These are phyloP conservation scores for Drosophila neoperkinsi DNA, from an alignment of 2,888 invertebrate genomes.

Conservation along the genomic window DNA sequence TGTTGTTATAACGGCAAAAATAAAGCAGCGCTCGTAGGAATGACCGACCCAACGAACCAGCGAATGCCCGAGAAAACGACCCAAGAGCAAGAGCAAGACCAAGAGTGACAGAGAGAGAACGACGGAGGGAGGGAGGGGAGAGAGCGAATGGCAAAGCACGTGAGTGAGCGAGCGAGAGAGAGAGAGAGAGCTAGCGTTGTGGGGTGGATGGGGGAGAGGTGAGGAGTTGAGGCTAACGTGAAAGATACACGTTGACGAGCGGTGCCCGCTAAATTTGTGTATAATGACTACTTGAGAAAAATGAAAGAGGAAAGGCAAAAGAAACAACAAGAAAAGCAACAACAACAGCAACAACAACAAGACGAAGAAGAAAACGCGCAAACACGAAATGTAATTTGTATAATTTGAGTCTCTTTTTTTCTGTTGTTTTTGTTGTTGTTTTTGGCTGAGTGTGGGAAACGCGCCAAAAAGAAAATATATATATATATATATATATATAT, in stretches of 20 bases:
- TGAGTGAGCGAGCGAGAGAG: background rate
- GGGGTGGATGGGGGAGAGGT: background rate
- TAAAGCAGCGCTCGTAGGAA: constrained; percentile 59
- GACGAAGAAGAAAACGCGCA: constrained; percentile 46
- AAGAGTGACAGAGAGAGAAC: constrained; percentile 4
- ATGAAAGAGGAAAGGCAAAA: constrained; percentile 39
- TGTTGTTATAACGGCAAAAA: constrained; percentile 67
- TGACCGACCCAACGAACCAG: constrained; percentile 59
- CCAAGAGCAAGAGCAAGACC: constrained; percentile 17
- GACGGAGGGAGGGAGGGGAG: background rate
- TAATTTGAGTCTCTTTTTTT: constrained; percentile 67
- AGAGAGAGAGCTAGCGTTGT: background rate
- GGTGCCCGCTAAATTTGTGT: constrained; percentile 68
- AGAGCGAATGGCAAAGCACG: constrained; percentile 6
- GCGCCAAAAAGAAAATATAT: constrained; percentile 65
- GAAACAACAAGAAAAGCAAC: constrained; percentile 18
- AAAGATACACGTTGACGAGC: constrained; percentile 72
- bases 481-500: background rate
- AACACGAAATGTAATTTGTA: constrained; percentile 81
- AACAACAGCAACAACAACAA: constrained; percentile 27
- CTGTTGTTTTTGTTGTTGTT: constrained; percentile 5
- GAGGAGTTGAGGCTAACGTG: constrained; percentile 34
- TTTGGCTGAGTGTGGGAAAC: constrained; percentile 68
- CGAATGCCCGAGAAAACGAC: constrained; percentile 48
- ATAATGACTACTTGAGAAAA: constrained; percentile 81